phyloP scores from a whole-genome alignment of 1,140 invertebrate species.

The Pseudomyrmex flavicornis region DNA sequence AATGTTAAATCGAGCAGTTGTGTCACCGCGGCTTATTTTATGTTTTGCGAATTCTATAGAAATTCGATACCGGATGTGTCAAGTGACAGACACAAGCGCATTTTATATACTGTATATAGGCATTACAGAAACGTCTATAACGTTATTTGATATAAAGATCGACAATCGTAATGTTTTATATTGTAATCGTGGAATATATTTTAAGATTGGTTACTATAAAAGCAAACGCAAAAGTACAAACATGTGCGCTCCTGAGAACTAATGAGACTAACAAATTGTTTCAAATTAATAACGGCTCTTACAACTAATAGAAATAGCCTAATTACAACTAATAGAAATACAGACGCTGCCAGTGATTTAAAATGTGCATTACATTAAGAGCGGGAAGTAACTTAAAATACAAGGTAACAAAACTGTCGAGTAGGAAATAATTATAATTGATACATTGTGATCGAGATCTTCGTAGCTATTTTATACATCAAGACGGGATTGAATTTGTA shows the following conservation, averaged over 20 bases:
- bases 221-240: constrained; percentile 14
- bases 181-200: background rate
- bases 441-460: constrained; percentile 22
- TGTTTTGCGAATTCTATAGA: constrained; percentile 15
- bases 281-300: background rate
- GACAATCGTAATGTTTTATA: background rate
- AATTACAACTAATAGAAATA: constrained; percentile 23
- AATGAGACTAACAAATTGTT: constrained; percentile 30
- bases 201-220: background rate
- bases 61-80: constrained; percentile 12
- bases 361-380: constrained; percentile 7
- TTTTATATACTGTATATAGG: background rate
- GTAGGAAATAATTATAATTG: constrained; percentile 26
- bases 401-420: background rate
- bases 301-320: constrained; percentile 10
- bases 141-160: background rate
- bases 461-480: background rate
- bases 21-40: background rate
- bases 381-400: background rate
- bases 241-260: background rate
- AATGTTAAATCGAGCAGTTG: background rate
- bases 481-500: constrained; percentile 22
- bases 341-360: background rate
- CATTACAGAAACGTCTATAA: constrained; percentile 15
- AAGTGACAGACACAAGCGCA: background rate